Percentiles rank a stretch among this genome's conserved stretches.
These are phyloP conservation scores for Hermaeophaga mercurialis DNA, from an alignment of 2,888 invertebrate species.

Conservation along the genomic window DNA sequence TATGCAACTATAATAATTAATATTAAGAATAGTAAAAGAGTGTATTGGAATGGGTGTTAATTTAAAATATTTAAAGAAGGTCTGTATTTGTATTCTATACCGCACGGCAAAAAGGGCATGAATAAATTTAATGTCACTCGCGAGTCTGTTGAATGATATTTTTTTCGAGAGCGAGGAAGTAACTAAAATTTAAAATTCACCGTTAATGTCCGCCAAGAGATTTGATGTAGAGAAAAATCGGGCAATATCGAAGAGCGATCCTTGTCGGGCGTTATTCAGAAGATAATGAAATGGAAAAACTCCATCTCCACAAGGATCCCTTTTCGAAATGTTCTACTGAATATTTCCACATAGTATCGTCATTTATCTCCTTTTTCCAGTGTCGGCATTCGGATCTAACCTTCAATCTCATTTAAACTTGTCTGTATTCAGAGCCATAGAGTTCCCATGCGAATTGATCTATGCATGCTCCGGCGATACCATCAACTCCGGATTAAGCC, in stretches of 20 bases:
- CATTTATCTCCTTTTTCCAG: constrained; percentile 32
- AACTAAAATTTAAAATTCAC: constrained; percentile 26
- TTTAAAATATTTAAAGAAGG: too few relatives aligned
- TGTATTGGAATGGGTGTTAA: too few relatives aligned
- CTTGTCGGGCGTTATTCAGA: constrained; percentile 19
- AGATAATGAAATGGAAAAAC: constrained; percentile 27
- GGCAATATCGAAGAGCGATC: constrained; percentile 20
- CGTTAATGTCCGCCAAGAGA: constrained; percentile 24
- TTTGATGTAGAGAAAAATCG: constrained; percentile 22
- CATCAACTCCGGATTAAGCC: constrained; percentile 48
- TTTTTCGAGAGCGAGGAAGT: constrained; percentile 15
- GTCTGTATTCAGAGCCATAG: constrained; percentile 42
- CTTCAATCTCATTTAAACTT: constrained; percentile 49
- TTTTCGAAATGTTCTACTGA: constrained; percentile 28
- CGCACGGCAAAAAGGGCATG: neutral
- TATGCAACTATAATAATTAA: too few relatives aligned
- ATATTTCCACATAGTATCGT: constrained; percentile 32
- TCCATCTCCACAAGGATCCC: constrained; percentile 20
- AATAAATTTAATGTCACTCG: constrained; percentile 9
- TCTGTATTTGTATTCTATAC: neutral
- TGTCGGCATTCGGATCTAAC: constrained; percentile 31
- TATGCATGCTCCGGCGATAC: constrained; percentile 46
- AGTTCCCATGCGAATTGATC: constrained; percentile 45
- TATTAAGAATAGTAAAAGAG: too few relatives aligned
- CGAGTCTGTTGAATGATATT: neutral